Evolutionary conservation across 1,140 invertebrate species (phyloP), one percentile per base, ranked within the genome.

Genomic region (Anastatus disparis): DNA sequence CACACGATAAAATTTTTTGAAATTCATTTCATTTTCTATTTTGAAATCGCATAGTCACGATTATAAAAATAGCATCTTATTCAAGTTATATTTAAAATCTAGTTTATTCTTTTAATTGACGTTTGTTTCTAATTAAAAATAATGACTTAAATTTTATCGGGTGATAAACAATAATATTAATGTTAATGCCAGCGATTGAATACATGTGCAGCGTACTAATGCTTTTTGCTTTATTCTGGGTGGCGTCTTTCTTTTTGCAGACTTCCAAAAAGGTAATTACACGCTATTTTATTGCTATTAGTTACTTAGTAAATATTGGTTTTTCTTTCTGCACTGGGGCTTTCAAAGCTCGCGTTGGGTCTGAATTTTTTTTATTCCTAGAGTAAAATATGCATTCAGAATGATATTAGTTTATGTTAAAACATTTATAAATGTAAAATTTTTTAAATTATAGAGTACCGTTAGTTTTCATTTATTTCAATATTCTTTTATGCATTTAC

Each of bases 241-340:
- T 85, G 84, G 82, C 77, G 81, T 84, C 62, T 71, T 81, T 80
- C 78, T 82, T 81, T 82, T 74, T 77, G 81, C 84, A 86, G 84
- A 86, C 84, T 86, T 81, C 84, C 84, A 56, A 86, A 86, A 84
- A 86, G 84, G 84, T 86, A 86, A 86, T 78, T 74, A 74, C 65
- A 70, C 48, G 67, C 71, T 73, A 73, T 27, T 62, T 73, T 61
- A 69, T 38, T 29, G 71, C 71, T 63, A 68, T 50, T 63, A 48
- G 55, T 67, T 66, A 62, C 31, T 64, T 66, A 55, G 26, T 59
- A 71, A 76, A 27, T 61, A 63, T 69, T 77, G 75, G 20, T 40
- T 62, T 62, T 70, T 70, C n/a, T 56, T 63, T 42, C n/a, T 59
- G 55, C 42, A 53, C 26, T 40, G 22, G 29, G 61, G 29, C 15